Conservation (phyloP, 2,888 invertebrate species). For the Furcula furcula region DNA sequence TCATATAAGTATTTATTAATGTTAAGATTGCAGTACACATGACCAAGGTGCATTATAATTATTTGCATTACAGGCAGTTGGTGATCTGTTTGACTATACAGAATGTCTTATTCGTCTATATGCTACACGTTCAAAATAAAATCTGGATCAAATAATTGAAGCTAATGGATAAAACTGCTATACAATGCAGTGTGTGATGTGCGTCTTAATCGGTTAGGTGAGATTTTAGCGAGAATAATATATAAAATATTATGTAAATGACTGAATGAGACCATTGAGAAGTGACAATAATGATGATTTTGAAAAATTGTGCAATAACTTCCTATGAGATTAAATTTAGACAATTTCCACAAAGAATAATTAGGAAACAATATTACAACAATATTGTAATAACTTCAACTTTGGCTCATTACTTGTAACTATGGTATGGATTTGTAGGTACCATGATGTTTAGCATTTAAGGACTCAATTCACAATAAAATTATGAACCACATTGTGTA, state of each 20-base stretch:
- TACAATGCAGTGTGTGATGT: conserved; percentile 28
- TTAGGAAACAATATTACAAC: conserved; percentile 11
- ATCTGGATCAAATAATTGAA: conserved; percentile 60
- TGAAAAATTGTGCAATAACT: conserved; percentile 4
- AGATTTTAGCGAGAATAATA: conserved; percentile 22
- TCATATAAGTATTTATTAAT: background rate
- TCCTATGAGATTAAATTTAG: background rate
- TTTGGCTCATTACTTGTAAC: conserved; percentile 36
- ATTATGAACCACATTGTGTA: conserved; percentile 56
- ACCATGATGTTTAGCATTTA: conserved; percentile 63
- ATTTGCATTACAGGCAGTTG: conserved; percentile 80
- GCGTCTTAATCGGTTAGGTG: conserved; percentile 28
- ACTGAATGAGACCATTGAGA: conserved; percentile 35
- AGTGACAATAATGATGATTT: conserved; percentile 26
- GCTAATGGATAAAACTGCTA: conserved; percentile 41
- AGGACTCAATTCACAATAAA: conserved; percentile 68
- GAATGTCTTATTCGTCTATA: conserved; percentile 60
- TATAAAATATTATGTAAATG: conserved; percentile 23
- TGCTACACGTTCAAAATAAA: conserved; percentile 55
- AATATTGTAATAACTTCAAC: conserved; percentile 26
- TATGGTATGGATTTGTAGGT: conserved; percentile 45
- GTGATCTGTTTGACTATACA: conserved; percentile 73
- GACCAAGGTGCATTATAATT: conserved; percentile 41
- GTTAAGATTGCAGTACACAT: background rate
- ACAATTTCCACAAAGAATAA: conserved; percentile 1